Evolutionary conservation across 2,888 invertebrate genomes (phyloP).

Genomic region (Agrotis ipsilon): DNA sequence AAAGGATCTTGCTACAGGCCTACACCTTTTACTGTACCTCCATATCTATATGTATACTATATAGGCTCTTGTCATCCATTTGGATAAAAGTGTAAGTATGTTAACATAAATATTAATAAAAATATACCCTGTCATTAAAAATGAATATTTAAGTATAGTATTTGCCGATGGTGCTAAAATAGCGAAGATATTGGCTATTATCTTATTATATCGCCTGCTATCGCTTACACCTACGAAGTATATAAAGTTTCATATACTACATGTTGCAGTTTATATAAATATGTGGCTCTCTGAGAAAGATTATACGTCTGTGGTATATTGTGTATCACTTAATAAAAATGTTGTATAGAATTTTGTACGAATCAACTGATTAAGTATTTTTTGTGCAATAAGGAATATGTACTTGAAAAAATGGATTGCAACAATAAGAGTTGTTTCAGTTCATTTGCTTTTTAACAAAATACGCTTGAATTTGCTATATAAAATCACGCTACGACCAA

Average conservation of each 20-base stretch:
- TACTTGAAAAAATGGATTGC: no score
- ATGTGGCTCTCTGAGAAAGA: constrained; percentile 33
- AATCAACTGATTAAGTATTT: neutral
- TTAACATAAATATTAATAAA: constrained; percentile 16
- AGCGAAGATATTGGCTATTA: constrained; percentile 21
- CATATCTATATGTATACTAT: no score
- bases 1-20: no score
- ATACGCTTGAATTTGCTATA: no score
- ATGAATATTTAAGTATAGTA: constrained; percentile 16
- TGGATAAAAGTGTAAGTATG: neutral
- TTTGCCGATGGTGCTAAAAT: constrained; percentile 29
- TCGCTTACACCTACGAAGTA: constrained; percentile 14
- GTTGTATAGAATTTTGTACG: constrained; percentile 7
- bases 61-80: neutral
- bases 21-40: no score
- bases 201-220: constrained; percentile 16
- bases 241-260: constrained; percentile 28
- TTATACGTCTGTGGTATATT: constrained; percentile 27
- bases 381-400: neutral
- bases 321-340: constrained; percentile 8
- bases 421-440: no score
- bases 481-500: no score
- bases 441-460: no score
- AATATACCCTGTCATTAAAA: constrained; percentile 12
- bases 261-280: constrained; percentile 31